phyloP scores from a whole-genome alignment of 2,797 vertebrate species.

The Eutrigla gurnardus region DNA sequence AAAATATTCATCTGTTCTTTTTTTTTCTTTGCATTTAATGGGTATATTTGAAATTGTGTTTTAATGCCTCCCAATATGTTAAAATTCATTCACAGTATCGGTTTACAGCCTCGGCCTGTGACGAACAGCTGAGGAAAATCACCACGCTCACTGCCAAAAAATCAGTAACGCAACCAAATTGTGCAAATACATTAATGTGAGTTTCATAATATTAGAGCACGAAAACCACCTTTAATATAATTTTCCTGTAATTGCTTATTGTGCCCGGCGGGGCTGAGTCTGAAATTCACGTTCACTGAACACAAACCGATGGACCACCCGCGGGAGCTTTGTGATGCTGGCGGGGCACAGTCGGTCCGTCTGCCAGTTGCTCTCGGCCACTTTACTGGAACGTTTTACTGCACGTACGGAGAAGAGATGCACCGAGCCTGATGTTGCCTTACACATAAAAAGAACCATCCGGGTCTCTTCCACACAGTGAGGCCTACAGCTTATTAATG shows the following conservation, averaged over 20 bases:
- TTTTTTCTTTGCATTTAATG: not conserved
- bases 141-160: slow-evolving; percentile 57
- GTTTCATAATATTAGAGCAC: slow-evolving; percentile 59
- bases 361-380: slow-evolving; percentile 61
- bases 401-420: slow-evolving; percentile 21
- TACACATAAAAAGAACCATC: too few relatives aligned
- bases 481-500: too few relatives aligned
- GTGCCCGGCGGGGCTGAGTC: slow-evolving; percentile 63
- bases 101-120: slow-evolving; percentile 50
- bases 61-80: not conserved
- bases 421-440: too few relatives aligned
- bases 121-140: slow-evolving; percentile 72
- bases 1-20: not conserved
- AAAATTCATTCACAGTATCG: slow-evolving; percentile 28
- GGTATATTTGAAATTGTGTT: not conserved
- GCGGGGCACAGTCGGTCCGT: slow-evolving; percentile 43
- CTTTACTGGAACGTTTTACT: slow-evolving; percentile 45
- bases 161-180: slow-evolving; percentile 64
- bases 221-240: slow-evolving; percentile 71
- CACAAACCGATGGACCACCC: slow-evolving; percentile 61
- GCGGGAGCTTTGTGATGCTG: slow-evolving; percentile 59
- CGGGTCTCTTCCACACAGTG: too few relatives aligned
- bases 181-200: slow-evolving; percentile 64
- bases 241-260: slow-evolving; percentile 75
- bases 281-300: slow-evolving; percentile 75